Evolutionary conservation across 2,888 invertebrate species (phyloP).

Genomic region (Drosophila flavopinicola): DNA sequence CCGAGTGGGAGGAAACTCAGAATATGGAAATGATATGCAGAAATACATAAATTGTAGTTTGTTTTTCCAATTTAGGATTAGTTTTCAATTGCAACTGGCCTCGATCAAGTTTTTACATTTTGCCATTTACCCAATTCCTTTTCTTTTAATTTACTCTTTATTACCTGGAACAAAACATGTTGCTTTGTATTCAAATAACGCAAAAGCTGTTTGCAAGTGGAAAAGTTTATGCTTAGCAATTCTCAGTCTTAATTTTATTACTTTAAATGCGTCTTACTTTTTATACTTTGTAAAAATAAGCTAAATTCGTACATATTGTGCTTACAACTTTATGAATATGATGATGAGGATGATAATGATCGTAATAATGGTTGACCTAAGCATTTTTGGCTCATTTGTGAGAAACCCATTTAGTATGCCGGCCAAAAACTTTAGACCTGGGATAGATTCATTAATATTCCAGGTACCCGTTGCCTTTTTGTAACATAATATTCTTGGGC

Average conservation of each 20-base stretch:
- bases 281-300: not conserved
- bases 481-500: slow-evolving; percentile 1
- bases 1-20: no score
- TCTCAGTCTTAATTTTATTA: slow-evolving; percentile 15
- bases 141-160: no score
- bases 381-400: slow-evolving; percentile 17
- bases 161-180: not conserved
- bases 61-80: no score
- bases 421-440: not conserved
- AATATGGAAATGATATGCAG: no score
- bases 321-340: not conserved
- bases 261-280: slow-evolving; percentile 19
- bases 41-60: no score
- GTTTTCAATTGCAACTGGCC: no score
- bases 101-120: no score
- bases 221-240: slow-evolving; percentile 20
- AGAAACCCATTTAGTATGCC: slow-evolving; percentile 16
- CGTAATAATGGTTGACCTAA: slow-evolving; percentile 10
- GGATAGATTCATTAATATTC: slow-evolving; percentile 10
- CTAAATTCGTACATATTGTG: not conserved
- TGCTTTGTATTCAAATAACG: not conserved
- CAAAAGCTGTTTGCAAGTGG: slow-evolving; percentile 13
- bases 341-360: slow-evolving; percentile 4
- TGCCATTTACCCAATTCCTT: no score
- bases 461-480: slow-evolving; percentile 15